phyloP scores from a whole-genome alignment of 2,797 vertebrate genomes.

The Okamejei kenojei region DNA sequence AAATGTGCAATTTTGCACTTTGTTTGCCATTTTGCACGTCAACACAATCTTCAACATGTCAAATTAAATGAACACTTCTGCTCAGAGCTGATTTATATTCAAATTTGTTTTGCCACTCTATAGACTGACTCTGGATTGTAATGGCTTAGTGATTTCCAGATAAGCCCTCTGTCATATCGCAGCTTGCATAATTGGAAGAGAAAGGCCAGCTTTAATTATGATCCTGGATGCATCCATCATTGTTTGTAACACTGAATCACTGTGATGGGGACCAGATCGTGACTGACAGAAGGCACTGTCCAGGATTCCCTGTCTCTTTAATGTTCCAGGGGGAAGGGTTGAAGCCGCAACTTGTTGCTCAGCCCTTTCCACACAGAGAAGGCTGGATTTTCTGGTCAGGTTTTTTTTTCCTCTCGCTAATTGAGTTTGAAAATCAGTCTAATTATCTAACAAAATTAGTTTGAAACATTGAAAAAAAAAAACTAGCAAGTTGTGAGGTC shows the following conservation, averaged over 20 bases:
- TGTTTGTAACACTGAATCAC: no score
- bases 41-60: constrained; percentile 4
- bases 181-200: not conserved
- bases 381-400: not conserved
- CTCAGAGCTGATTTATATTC: constrained; percentile 22
- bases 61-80: constrained; percentile 20
- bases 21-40: not conserved
- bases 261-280: not conserved
- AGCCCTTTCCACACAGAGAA: not conserved
- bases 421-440: not conserved
- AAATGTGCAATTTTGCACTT: not conserved
- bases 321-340: not conserved
- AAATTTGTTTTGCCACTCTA: constrained; percentile 5
- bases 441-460: not conserved
- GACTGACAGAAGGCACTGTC: not conserved
- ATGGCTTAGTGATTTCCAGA: constrained; percentile 9
- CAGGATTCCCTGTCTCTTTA: not conserved
- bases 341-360: not conserved
- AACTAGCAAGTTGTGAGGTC: not conserved
- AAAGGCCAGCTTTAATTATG: not conserved
- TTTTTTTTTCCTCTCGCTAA: not conserved
- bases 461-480: not conserved
- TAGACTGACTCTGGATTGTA: not conserved
- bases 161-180: not conserved
- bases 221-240: constrained; percentile 6